Evolutionary conservation across 2,888 invertebrate species (phyloP), one percentile per base, ranked within the genome.

Genomic region (Cylindroiulus punctatus): DNA sequence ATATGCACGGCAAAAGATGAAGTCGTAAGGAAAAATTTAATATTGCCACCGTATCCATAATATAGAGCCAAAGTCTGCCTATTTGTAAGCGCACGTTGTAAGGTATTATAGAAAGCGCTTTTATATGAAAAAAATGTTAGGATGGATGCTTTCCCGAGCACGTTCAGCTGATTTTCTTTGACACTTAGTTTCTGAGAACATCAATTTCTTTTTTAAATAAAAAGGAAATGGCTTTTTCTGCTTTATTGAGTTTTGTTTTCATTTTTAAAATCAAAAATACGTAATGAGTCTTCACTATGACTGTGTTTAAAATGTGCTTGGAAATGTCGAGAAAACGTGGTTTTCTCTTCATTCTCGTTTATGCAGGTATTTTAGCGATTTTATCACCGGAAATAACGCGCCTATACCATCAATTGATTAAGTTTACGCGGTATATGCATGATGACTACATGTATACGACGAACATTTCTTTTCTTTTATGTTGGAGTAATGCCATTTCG

Each of bases 151-250:
- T 76, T 30, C 12, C 76, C 30, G 26, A 76, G 76, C 76, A 76
- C 76, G 76, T 76, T 30, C 17, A 30, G 30, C 76, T 76, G 26
- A 76, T 76, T 76, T 76, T 76, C 76, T 76, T 76, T 76, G 76
- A 76, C 76, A 76, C 76, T 30, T 76, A 76, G 76, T 76, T 76
- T 76, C 76, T 76, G 76, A 30, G 76, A 76, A 76, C 76, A 76
- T 76, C 76, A 76, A 76, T 30, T 76, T 76, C 76, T 76, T 76
- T 76, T 76, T 76, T 76, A 76, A 76, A 30, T 76, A 30, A 76
- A 76, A 76, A 76, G 76, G 76, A 76, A 76, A 76, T 76, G 30
- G 76, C 76, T 76, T 76, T 65, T 76, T 76, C 30, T 76, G 76
- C 76, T 76, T 76, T 76, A 76, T 76, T 76, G 76, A 76, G 76